Conservation (phyloP, 2,113 vertebrate genomes). For the Porphyrio hochstetteri region DNA sequence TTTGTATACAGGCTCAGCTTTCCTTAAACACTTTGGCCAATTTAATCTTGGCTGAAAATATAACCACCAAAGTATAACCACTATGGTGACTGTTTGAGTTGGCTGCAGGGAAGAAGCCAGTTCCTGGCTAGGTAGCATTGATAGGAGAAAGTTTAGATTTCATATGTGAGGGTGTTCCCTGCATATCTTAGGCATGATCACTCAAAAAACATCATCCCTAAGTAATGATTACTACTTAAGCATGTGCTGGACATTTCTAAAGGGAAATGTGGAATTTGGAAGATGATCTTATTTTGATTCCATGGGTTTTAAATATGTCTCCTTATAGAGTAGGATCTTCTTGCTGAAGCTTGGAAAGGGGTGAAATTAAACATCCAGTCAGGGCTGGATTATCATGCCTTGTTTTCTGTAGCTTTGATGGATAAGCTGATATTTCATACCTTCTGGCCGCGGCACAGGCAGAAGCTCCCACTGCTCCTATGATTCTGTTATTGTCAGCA, state of each 20-base stretch:
- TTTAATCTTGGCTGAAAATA: constrained; percentile 15
- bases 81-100: background rate
- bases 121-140: background rate
- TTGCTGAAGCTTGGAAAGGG: background rate
- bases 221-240: background rate
- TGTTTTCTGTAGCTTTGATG: background rate
- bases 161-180: constrained; percentile 3
- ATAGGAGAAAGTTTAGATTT: constrained; percentile 3
- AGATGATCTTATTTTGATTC: background rate
- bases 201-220: background rate
- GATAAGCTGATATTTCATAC: background rate
- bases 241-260: background rate
- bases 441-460: background rate
- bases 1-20: background rate
- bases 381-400: background rate
- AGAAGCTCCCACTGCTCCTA: background rate
- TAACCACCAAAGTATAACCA: background rate
- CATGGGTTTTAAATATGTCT: background rate
- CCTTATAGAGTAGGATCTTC: background rate
- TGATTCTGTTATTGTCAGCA: background rate
- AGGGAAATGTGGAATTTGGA: constrained; percentile 28
- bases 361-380: background rate
- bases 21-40: constrained; percentile 1
- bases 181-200: background rate
- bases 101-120: background rate